Percentiles rank a stretch among this genome's conserved stretches.
Conservation (phyloP, 2,888 invertebrate genomes). For the Auanema sp. region DNA sequence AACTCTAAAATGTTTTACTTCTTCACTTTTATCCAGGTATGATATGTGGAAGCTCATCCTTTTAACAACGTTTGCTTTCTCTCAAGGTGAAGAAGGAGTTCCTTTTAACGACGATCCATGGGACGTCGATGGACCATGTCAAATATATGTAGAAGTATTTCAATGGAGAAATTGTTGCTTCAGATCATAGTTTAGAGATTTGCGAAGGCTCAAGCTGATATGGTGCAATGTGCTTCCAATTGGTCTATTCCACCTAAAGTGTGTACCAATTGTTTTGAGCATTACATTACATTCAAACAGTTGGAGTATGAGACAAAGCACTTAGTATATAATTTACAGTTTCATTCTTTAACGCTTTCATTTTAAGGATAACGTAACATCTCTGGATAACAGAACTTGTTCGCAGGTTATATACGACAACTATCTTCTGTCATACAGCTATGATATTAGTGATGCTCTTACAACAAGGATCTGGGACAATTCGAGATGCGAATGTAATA, state of each 20-base stretch:
- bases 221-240: conserved; percentile 56
- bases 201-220: conserved; percentile 39
- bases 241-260: conserved; percentile 61
- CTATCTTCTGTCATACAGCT: conserved; percentile 57
- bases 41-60: not conserved
- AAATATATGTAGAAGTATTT: conserved; percentile 52
- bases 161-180: too few species aligned
- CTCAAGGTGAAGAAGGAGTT: not conserved
- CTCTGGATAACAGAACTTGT: conserved; percentile 51
- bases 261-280: conserved; percentile 58
- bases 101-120: conserved; percentile 42
- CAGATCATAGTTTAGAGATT: conserved; percentile 41
- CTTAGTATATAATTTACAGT: conserved; percentile 33
- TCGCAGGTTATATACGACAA: conserved; percentile 58
- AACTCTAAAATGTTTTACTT: too few species aligned
- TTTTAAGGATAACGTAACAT: conserved; percentile 36
- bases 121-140: conserved; percentile 58
- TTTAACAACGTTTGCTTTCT: not conserved
- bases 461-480: conserved; percentile 54
- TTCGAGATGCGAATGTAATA: conserved; percentile 58
- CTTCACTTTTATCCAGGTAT: too few species aligned
- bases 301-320: conserved; percentile 55
- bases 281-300: conserved; percentile 56
- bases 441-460: conserved; percentile 51
- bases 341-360: not conserved